Evolutionary conservation across 2,888 invertebrate species (phyloP).

Genomic region (Chymomyza caudatula): DNA sequence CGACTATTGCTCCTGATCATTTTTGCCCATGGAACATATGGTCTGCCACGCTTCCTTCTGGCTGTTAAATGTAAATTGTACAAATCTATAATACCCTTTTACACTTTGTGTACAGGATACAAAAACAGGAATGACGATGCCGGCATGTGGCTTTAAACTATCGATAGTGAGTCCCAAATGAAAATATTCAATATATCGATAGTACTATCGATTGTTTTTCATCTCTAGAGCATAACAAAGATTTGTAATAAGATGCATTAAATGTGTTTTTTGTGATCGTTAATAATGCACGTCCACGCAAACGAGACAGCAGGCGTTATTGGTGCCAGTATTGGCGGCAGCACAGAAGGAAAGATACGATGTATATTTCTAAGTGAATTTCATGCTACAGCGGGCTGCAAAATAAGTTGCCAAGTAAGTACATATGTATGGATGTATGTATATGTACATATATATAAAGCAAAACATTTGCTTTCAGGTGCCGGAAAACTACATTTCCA

Average conservation of each 20-base stretch:
- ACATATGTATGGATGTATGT: background rate
- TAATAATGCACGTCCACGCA: constrained; percentile 51
- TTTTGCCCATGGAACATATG: too few relatives aligned
- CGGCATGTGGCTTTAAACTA: too few relatives aligned
- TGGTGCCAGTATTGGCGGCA: constrained; percentile 80
- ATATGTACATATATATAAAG: background rate
- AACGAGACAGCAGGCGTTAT: constrained; percentile 1
- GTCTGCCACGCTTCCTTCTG: too few relatives aligned
- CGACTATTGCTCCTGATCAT: too few relatives aligned
- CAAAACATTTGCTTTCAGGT: constrained; percentile 80
- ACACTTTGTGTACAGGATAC: too few relatives aligned
- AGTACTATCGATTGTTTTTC: too few relatives aligned
- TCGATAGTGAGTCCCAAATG: too few relatives aligned
- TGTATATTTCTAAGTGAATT: constrained; percentile 90
- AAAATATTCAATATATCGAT: too few relatives aligned
- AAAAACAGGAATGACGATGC: too few relatives aligned
- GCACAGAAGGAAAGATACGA: constrained; percentile 86
- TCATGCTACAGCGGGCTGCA: constrained; percentile 88
- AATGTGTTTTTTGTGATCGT: background rate
- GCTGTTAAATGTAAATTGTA: too few relatives aligned
- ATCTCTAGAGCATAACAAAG: too few relatives aligned
- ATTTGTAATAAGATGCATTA: constrained; percentile 19
- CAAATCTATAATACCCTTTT: too few relatives aligned
- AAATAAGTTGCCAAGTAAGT: constrained; percentile 89
- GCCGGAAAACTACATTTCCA: constrained; percentile 93